Conservation (phyloP, 2,113 vertebrate genomes). For the Excalfactoria chinensis region DNA sequence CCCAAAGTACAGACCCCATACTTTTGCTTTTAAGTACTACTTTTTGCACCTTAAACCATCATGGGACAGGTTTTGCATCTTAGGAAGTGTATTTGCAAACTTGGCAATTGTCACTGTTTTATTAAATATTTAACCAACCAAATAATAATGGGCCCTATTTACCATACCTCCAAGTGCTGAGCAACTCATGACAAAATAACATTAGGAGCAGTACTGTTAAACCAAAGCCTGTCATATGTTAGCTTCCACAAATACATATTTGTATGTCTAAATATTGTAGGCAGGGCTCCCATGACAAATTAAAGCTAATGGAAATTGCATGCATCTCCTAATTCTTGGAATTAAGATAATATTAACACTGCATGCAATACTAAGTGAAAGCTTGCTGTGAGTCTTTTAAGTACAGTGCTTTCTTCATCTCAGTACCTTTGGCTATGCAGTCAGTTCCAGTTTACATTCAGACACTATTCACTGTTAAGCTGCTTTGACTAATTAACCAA, state of each 20-base stretch:
- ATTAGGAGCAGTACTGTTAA: not conserved
- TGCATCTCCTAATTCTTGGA: not conserved
- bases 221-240: not conserved
- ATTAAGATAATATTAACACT: not conserved
- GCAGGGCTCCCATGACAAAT: not conserved
- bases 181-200: not conserved
- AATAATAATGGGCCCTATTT: not conserved
- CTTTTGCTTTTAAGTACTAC: not conserved
- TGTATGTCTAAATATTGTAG: not conserved
- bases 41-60: not conserved
- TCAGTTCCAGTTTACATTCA: constrained; percentile 3
- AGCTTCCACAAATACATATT: constrained; percentile 44
- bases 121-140: constrained; percentile 27
- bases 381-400: constrained; percentile 15
- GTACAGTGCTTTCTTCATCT: constrained; percentile 51
- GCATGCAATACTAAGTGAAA: constrained; percentile 50
- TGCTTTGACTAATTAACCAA: constrained; percentile 63
- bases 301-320: constrained; percentile 21
- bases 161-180: not conserved
- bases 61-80: not conserved
- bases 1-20: not conserved
- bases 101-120: not conserved
- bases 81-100: not conserved
- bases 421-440: not conserved
- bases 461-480: constrained; percentile 27